These are phyloP conservation scores for Petrolisthes cinctipes DNA, from an alignment of 2,888 invertebrate species.

Conservation along the genomic window DNA sequence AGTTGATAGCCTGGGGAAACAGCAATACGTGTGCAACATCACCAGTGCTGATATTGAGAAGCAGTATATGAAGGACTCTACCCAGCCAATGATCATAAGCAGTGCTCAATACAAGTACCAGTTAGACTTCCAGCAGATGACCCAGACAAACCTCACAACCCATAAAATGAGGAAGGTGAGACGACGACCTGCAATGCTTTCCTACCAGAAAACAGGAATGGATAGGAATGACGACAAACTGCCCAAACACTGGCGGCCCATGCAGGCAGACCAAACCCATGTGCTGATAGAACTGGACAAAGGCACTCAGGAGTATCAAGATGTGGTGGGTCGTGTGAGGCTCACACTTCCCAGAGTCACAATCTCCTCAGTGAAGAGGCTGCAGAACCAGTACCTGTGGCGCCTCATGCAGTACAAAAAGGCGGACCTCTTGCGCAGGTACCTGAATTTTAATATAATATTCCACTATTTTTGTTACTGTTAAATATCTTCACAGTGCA, in stretches of 20 bases:
- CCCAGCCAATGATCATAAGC: slow-evolving; percentile 15
- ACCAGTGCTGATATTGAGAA: slow-evolving; percentile 41
- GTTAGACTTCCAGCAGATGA: slow-evolving; percentile 39
- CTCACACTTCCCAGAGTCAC: slow-evolving; percentile 38
- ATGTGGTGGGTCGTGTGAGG: slow-evolving; percentile 23
- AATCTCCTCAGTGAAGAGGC: slow-evolving; percentile 30
- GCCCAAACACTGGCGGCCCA: slow-evolving; percentile 35
- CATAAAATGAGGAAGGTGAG: slow-evolving; percentile 31
- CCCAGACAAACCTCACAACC: slow-evolving; percentile 33
- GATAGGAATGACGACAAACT: background rate
- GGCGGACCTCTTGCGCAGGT: slow-evolving; percentile 24
- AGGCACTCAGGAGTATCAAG: slow-evolving; percentile 15
- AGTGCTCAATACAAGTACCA: slow-evolving; percentile 20
- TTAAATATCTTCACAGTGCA: too few relatives aligned
- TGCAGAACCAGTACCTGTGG: slow-evolving; percentile 55
- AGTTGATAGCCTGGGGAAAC: slow-evolving; percentile 31
- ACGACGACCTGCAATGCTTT: slow-evolving; percentile 36
- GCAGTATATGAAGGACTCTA: slow-evolving; percentile 26
- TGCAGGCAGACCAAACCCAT: slow-evolving; percentile 34
- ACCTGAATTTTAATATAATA: background rate
- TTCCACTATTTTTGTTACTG: too few relatives aligned
- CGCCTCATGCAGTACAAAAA: slow-evolving; percentile 41
- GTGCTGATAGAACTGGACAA: slow-evolving; percentile 13
- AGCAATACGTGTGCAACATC: slow-evolving; percentile 20
- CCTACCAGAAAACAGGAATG: slow-evolving; percentile 21